A percentile compares a stretch with the other conserved stretches of the same genome.
phyloP scores from a whole-genome alignment of 2,888 invertebrate genomes.

The Drosophila fungiperda region DNA sequence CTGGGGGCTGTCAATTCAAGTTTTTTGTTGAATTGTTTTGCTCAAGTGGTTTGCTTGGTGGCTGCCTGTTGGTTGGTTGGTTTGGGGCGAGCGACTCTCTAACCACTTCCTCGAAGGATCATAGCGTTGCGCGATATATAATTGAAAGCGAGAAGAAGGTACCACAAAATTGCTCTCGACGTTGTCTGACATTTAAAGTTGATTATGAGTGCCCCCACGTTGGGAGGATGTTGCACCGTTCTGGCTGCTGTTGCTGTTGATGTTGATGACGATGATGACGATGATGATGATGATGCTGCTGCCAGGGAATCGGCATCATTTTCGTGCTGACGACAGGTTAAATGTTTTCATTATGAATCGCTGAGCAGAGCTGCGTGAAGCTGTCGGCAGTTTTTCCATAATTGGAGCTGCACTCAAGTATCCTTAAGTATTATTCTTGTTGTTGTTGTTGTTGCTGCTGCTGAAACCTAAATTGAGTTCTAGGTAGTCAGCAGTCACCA shows the following conservation, averaged over 20 bases:
- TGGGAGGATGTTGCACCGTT: constrained; percentile 17
- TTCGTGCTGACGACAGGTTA: constrained; percentile 77
- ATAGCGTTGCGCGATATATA: constrained; percentile 63
- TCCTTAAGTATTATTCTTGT: constrained; percentile 50
- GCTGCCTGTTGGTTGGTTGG: constrained; percentile 13
- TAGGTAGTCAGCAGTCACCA: constrained; percentile 57
- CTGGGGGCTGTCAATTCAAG: constrained; percentile 64
- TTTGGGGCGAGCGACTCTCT: constrained; percentile 26
- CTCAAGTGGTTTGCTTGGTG: constrained; percentile 47
- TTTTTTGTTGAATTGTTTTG: constrained; percentile 62
- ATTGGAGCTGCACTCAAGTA: constrained; percentile 77
- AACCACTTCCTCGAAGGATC: constrained; percentile 77
- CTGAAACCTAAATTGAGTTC: constrained; percentile 73
- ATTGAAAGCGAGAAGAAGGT: constrained; percentile 72
- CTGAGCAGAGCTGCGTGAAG: constrained; percentile 33
- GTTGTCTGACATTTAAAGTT: constrained; percentile 64
- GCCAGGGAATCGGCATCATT: constrained; percentile 40
- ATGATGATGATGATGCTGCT: not conserved
- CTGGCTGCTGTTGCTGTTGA: not conserved
- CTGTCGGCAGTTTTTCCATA: constrained; percentile 57
- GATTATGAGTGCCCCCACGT: constrained; percentile 64
- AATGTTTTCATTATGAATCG: constrained; percentile 81
- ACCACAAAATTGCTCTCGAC: constrained; percentile 66
- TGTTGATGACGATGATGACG: not conserved
- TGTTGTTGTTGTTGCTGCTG: constrained; percentile 33